These are phyloP conservation scores for Volucella zonaria DNA, from an alignment of 2,888 invertebrate species.

Conservation along the genomic window DNA sequence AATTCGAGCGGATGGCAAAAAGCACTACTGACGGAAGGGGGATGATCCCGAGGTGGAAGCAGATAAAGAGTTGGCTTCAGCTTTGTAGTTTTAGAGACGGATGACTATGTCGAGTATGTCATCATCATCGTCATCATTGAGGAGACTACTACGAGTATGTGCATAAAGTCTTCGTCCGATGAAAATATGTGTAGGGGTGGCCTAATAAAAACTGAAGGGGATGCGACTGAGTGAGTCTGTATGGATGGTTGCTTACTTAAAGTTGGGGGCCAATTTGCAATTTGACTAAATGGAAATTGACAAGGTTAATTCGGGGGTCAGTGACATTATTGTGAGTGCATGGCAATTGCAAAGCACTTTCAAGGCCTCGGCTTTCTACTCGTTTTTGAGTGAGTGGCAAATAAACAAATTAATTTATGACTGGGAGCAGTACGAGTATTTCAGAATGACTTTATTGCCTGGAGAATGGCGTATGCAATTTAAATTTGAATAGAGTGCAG, in stretches of 20 bases:
- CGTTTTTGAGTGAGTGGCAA: conserved; percentile 35
- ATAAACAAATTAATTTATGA: conserved; percentile 46
- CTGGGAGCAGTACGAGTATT: neutral
- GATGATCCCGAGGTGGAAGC: conserved; percentile 25
- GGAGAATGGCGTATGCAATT: neutral
- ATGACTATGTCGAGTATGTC: conserved; percentile 5
- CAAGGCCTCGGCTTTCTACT: conserved; percentile 23
- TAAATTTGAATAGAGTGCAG: too few relatives aligned
- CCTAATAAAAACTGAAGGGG: conserved; percentile 50
- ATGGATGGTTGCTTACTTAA: conserved; percentile 38
- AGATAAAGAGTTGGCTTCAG: conserved; percentile 45
- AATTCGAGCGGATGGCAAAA: conserved; percentile 45
- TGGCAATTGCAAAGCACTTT: conserved; percentile 23
- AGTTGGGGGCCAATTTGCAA: conserved; percentile 64
- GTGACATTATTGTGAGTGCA: conserved; percentile 28
- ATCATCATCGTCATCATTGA: conserved; percentile 22
- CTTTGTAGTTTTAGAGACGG: conserved; percentile 15
- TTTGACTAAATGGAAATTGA: conserved; percentile 55
- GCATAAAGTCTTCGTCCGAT: conserved; percentile 13
- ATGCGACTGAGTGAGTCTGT: conserved; percentile 32
- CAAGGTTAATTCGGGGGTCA: conserved; percentile 65
- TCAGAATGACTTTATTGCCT: neutral
- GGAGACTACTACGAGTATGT: conserved; percentile 2
- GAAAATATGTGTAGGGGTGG: conserved; percentile 41
- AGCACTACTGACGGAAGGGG: conserved; percentile 35